Conservation (phyloP, 2,113 vertebrate genomes). For the Cnemophilus loriae region DNA sequence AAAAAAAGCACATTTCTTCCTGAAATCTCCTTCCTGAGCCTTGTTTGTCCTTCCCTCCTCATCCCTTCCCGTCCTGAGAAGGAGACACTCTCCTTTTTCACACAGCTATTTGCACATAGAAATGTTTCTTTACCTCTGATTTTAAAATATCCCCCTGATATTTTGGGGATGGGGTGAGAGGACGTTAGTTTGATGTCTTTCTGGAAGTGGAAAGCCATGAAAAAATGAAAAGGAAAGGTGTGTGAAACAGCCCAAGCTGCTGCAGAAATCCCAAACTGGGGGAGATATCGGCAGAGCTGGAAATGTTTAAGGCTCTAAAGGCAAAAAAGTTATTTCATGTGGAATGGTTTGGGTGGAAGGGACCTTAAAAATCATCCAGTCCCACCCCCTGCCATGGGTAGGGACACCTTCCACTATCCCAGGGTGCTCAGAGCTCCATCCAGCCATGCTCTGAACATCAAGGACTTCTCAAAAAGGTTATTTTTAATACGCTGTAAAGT, state of each 20-base stretch:
- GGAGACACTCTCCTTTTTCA: neutral
- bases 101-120: neutral
- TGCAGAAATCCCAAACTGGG: neutral
- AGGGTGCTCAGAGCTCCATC: neutral
- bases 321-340: neutral
- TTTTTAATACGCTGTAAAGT: neutral
- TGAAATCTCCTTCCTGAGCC: slow-evolving; percentile 6
- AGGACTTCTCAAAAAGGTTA: neutral
- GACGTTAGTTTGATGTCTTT: neutral
- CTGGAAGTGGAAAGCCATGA: neutral
- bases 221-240: neutral
- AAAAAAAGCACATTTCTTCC: neutral
- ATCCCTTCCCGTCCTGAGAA: neutral
- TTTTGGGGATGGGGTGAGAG: neutral
- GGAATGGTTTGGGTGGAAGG: neutral
- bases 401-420: neutral
- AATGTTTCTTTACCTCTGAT: neutral
- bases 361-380: neutral
- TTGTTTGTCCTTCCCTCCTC: neutral
- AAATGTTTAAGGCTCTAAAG: neutral
- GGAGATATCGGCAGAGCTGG: neutral
- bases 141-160: neutral
- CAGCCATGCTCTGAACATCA: neutral
- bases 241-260: neutral
- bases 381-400: neutral